A percentile compares a stretch with the other conserved stretches of the same genome.
These are phyloP conservation scores for Dipodomys merriami DNA, from an alignment of 2,113 vertebrate genomes.

Conservation along the genomic window DNA sequence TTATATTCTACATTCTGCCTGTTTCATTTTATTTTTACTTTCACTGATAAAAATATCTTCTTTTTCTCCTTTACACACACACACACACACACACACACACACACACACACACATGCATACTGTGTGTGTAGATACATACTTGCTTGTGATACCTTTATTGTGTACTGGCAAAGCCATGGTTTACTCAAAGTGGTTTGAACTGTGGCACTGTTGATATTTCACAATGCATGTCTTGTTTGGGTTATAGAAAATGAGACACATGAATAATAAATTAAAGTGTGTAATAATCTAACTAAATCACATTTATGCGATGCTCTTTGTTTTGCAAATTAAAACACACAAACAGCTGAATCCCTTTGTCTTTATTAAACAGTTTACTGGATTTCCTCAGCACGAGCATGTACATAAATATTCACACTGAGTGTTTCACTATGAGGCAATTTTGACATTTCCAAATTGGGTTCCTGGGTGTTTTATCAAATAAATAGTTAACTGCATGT, in stretches of 20 bases:
- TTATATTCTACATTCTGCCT: neutral
- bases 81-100: neutral
- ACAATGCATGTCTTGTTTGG: slow-evolving; percentile 49
- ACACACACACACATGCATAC: neutral
- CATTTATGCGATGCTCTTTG: slow-evolving; percentile 75
- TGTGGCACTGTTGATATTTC: slow-evolving; percentile 47
- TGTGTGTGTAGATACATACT: neutral
- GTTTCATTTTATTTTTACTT: slow-evolving; percentile 10
- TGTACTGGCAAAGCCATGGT: neutral
- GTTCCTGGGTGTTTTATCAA: slow-evolving; percentile 63
- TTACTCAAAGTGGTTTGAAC: neutral
- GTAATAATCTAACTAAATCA: slow-evolving; percentile 76
- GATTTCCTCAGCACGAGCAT: slow-evolving; percentile 65
- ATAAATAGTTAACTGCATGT: slow-evolving; percentile 68
- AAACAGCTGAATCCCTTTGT: slow-evolving; percentile 74
- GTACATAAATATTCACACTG: slow-evolving; percentile 79
- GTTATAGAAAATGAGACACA: slow-evolving; percentile 71
- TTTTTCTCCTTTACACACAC: neutral
- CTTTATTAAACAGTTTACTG: slow-evolving; percentile 77
- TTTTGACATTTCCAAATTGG: slow-evolving; percentile 76
- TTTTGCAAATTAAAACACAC: slow-evolving; percentile 76
- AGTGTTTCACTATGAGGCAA: slow-evolving; percentile 76
- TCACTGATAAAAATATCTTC: neutral
- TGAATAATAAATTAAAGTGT: slow-evolving; percentile 75
- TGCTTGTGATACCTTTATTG: neutral